Base-by-base conservation (phyloP, 2,888 invertebrate species). In the Prenolepis imparis region DNA sequence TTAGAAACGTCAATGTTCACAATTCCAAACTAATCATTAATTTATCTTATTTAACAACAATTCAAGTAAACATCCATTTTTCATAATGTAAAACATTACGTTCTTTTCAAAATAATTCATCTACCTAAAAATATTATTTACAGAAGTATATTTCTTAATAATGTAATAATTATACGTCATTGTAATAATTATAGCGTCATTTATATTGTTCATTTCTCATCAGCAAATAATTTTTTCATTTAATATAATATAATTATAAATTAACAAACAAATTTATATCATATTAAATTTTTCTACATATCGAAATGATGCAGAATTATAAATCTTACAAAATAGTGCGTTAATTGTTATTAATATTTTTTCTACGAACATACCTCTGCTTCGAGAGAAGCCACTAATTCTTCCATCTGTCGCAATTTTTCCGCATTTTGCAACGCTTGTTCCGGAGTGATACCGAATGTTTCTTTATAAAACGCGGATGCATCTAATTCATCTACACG, bases 371-470 rank as follows among this genome's bases (percentile, higher is more conserved):
- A 85, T 91, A 94, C 94, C 91, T 94, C 94, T 18, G 90, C 90
- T 84, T 94, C 94, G n/a, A 94, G 90, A 15, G 94, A 93, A 48
- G 91, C 90, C 4, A 94, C 91, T 15, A 94, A 85, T 86, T 94
- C 93, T 84, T 94, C 93, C 91, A 93, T 89, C 83, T 94, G 93
- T 55, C 89, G 91, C 41, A 94, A 87, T 82, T 94, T 94, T 70
- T 95, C 94, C 64, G 91, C 89, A 73, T 92, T 93, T 81, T 94
- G 94, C 67, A 94, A 68, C 24, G 92, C 93, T 80, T 89, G 86
- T 75, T 94, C 94, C 3, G 94, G 93, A 32, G 93, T 92, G 70
- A 94, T 93, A 18, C 94, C 94, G 83, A 91, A 93, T 0, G 92
- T 89, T 81, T 93, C 92, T 78, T 93, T 92, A 59, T 92, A 94